Evolutionary conservation across 1,140 invertebrate genomes (phyloP), one percentile per base, ranked within the genome.

Genomic region (Pantala flavescens): DNA sequence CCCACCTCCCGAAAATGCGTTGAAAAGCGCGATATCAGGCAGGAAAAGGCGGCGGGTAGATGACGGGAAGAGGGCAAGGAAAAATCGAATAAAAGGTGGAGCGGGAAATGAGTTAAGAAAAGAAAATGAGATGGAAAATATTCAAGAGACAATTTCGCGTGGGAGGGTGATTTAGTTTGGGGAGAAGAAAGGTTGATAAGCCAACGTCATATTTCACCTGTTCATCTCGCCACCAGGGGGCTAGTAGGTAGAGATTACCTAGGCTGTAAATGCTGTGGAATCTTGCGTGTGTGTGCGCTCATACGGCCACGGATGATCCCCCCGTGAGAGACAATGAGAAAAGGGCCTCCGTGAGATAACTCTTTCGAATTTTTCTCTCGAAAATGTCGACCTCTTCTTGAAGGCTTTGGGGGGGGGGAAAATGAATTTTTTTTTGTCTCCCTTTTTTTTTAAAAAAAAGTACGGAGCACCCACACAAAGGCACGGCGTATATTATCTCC

Each of bases 21-120:
- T 9, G 3, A 36, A 36, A 36, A 36, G 28, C 28, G 9, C 28
- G 28, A 5, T 36, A 9, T n/a, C 2, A 36, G 28, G 28, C 28
- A 36, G 28, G 9, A 36, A 36, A 36, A 36, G 28, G 28, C 28
- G 28, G 9, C 3, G 9, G 28, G 28, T 5, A 36, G 28, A 36
- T 36, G 28, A 36, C 2, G 28, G 28, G 28, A 36, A 36, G 28
- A 36, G 2, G 28, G 28, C 2, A 36, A n/a, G n/a, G n/a, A n/a
- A n/a, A n/a, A n/a, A n/a, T n/a, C n/a, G n/a, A n/a, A n/a, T n/a
- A n/a, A n/a, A n/a, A n/a, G n/a, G n/a, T n/a, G 43, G 43, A 24
- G 77, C 75, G 79, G 77, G 77, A 77, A 76, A 77, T 55, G 76
- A 77, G 74, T 78, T 76, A 78, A 75, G 77, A 74, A 21, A 24